These are phyloP conservation scores for Teleopsis dalmanni DNA, from an alignment of 1,140 invertebrate species.

Conservation along the genomic window DNA sequence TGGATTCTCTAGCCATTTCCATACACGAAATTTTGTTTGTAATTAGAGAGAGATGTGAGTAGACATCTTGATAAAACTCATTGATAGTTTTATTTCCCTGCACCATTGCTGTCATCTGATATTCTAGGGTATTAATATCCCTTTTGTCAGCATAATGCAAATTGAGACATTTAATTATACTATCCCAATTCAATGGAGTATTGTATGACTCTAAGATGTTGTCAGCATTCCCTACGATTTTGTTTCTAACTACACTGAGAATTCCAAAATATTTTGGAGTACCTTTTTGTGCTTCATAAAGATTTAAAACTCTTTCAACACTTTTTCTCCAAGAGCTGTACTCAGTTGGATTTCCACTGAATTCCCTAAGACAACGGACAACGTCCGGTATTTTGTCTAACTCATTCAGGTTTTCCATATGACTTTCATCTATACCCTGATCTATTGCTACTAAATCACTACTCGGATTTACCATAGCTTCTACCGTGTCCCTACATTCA, in stretches of 20 bases:
- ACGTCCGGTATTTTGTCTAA: neutral
- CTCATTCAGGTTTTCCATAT: neutral
- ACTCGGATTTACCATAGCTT: too few species aligned
- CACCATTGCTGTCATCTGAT: conserved; percentile 10
- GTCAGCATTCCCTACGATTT: conserved; percentile 3
- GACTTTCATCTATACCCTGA: too few species aligned
- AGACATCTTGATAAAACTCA: conserved; percentile 14
- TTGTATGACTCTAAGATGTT: conserved; percentile 10
- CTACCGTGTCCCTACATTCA: too few species aligned
- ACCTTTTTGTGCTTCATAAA: neutral
- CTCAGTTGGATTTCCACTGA: neutral
- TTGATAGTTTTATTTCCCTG: conserved; percentile 11
- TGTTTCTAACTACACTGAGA: neutral
- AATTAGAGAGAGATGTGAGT: conserved; percentile 7
- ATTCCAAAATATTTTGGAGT: conserved; percentile 1
- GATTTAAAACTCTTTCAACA: too few species aligned
- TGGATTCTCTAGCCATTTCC: neutral
- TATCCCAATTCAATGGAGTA: conserved; percentile 7
- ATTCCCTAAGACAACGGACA: neutral
- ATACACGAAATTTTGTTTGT: conserved; percentile 5
- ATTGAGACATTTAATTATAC: conserved; percentile 8
- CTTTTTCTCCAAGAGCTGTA: conserved; percentile 10
- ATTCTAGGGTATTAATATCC: conserved; percentile 9
- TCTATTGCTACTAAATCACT: too few species aligned
- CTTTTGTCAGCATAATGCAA: conserved; percentile 13